Conservation (phyloP, 2,888 invertebrate species). For the Cephus sareptanus region DNA sequence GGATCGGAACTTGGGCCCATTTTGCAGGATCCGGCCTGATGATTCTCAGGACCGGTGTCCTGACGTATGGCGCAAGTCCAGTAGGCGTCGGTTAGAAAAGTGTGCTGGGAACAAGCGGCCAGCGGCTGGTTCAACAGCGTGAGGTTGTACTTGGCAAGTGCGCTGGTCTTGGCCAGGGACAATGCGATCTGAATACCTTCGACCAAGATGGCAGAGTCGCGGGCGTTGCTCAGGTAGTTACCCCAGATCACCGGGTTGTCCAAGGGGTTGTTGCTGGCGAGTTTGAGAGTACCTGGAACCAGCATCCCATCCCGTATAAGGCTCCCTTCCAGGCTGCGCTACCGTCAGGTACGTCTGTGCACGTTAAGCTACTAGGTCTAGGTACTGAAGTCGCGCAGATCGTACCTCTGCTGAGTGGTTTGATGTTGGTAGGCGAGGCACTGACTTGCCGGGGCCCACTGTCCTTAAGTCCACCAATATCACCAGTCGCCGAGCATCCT, state of each 20-base stretch:
- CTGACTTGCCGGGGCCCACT: conserved; percentile 57
- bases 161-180: conserved; percentile 70
- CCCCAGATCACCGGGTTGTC: conserved; percentile 80
- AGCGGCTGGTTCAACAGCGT: conserved; percentile 45
- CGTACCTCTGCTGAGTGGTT: conserved; percentile 76
- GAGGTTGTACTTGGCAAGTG: conserved; percentile 56
- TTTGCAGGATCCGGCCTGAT: conserved; percentile 85
- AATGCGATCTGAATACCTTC: conserved; percentile 74
- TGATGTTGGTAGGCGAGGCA: conserved; percentile 73
- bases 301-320: too few relatives aligned
- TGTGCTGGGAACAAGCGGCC: conserved; percentile 45
- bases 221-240: conserved; percentile 78
- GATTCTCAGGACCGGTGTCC: conserved; percentile 84
- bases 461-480: conserved; percentile 60
- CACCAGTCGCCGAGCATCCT: conserved; percentile 69
- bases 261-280: conserved; percentile 76
- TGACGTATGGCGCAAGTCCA: conserved; percentile 79
- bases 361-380: too few relatives aligned
- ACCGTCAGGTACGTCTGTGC: too few relatives aligned
- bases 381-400: conserved; percentile 51
- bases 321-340: too few relatives aligned
- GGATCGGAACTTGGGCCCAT: conserved; percentile 81
- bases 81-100: conserved; percentile 75
- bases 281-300: conserved; percentile 50
- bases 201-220: conserved; percentile 74